phyloP scores from a whole-genome alignment of 1,140 invertebrate genomes.

The Drosophila busckii region DNA sequence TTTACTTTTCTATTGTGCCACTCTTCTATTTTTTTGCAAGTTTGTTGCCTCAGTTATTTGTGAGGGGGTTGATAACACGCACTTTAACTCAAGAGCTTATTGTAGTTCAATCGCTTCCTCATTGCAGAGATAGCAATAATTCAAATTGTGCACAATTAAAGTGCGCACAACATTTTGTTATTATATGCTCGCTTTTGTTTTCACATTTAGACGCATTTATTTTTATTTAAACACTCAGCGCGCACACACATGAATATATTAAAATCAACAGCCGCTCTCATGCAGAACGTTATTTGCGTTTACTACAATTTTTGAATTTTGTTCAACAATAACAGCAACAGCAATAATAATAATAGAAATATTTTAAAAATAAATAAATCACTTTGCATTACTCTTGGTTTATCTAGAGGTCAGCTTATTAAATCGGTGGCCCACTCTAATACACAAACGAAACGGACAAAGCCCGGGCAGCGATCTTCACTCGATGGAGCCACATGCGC shows the following conservation, averaged over 20 bases:
- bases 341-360: not conserved
- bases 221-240: constrained; percentile 51
- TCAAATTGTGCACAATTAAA: not conserved
- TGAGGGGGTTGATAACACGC: constrained; percentile 14
- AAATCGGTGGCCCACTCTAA: constrained; percentile 1
- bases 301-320: constrained; percentile 36
- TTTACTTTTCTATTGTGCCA: constrained; percentile 10
- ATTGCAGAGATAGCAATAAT: not conserved
- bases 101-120: constrained; percentile 5
- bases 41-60: constrained; percentile 69
- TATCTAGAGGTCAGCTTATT: constrained; percentile 32
- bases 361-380: constrained; percentile 30
- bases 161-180: constrained; percentile 47
- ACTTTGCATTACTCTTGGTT: constrained; percentile 8
- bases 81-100: constrained; percentile 11
- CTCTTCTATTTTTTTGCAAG: constrained; percentile 18
- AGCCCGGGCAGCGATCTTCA: too few species aligned
- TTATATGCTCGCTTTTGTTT: constrained; percentile 57
- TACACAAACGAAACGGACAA: constrained; percentile 9
- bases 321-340: constrained; percentile 28
- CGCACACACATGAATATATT: constrained; percentile 17
- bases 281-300: constrained; percentile 47
- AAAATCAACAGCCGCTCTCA: constrained; percentile 45
- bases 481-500: constrained; percentile 44
- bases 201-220: constrained; percentile 62